Percentiles rank a stretch among this genome's conserved stretches.
Conservation (phyloP, 1,140 invertebrate genomes). For the Hormaphis cornu region DNA sequence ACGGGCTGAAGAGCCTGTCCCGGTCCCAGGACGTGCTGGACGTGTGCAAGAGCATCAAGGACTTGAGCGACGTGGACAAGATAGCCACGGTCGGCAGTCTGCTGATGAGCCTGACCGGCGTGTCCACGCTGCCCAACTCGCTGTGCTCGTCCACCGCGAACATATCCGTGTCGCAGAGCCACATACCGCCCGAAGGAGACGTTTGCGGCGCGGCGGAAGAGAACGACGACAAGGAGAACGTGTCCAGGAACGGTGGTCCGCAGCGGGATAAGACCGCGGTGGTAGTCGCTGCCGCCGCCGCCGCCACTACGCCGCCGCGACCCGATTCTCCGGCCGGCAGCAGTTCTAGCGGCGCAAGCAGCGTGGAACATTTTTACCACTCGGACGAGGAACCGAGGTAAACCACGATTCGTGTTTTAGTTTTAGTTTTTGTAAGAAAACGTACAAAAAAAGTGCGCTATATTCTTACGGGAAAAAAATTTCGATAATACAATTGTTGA, state of each 20-base stretch:
- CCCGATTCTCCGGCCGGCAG: background rate
- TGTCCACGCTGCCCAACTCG: constrained; percentile 14
- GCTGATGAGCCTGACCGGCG: constrained; percentile 18
- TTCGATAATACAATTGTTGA: no score
- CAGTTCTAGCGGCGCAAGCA: background rate
- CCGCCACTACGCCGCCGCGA: background rate
- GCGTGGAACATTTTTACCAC: constrained; percentile 35
- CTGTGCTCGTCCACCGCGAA: constrained; percentile 12
- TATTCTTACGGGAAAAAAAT: no score
- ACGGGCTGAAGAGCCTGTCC: constrained; percentile 47
- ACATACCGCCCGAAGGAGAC: background rate
- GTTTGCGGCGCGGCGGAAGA: background rate
- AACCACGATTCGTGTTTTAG: no score
- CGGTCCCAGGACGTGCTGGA: constrained; percentile 50
- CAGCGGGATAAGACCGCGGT: background rate
- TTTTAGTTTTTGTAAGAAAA: no score
- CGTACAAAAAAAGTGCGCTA: no score
- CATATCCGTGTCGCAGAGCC: constrained; percentile 28
- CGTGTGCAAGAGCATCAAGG: constrained; percentile 41
- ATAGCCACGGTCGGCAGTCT: constrained; percentile 8
- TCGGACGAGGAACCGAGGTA: constrained; percentile 36
- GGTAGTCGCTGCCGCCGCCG: no score
- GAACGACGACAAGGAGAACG: background rate
- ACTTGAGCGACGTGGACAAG: constrained; percentile 24
- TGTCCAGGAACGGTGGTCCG: background rate